phyloP scores from a whole-genome alignment of 2,888 invertebrate species.

The Heliconius charithonia region DNA sequence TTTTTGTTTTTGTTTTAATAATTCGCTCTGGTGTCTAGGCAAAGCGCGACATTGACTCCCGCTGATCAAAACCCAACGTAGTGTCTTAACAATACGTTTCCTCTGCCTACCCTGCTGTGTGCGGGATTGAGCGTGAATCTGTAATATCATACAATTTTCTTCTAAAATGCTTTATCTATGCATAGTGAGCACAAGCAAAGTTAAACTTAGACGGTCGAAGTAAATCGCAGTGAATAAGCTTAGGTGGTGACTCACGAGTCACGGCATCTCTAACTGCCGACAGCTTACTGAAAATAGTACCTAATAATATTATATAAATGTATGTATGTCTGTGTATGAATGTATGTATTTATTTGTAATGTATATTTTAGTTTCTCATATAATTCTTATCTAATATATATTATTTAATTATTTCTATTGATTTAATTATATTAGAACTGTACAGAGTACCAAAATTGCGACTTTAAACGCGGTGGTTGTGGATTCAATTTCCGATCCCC shows the following conservation, averaged over 20 bases:
- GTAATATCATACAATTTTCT: not conserved
- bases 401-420: no score
- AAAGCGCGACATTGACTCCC: not conserved
- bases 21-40: not conserved
- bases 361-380: no score
- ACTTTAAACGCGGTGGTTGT: not conserved
- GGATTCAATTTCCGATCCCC: not conserved
- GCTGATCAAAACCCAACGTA: not conserved
- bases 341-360: not conserved
- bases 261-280: not conserved
- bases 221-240: not conserved
- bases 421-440: not conserved
- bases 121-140: not conserved
- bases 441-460: no score
- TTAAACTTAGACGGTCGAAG: slow-evolving; percentile 5
- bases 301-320: not conserved
- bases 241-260: slow-evolving; percentile 17
- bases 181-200: not conserved
- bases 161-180: not conserved
- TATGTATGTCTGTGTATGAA: not conserved
- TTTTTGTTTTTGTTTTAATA: no score
- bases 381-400: no score
- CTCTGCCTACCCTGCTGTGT: not conserved
- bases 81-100: not conserved
- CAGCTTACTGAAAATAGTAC: not conserved